Conservation (phyloP, 2,888 invertebrate genomes). For the Craniophora ligustri region DNA sequence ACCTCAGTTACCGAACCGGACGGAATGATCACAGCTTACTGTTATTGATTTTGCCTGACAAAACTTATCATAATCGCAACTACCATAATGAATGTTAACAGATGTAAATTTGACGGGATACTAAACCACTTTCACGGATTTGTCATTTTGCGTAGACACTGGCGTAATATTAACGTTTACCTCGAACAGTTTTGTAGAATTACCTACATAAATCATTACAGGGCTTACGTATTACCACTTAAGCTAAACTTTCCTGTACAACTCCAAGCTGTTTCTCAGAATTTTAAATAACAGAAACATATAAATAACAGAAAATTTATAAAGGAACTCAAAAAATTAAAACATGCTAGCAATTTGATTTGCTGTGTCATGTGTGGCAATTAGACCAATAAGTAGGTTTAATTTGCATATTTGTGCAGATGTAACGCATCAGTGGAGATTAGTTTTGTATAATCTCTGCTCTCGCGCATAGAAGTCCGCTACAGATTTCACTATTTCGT, state of each 20-base stretch:
- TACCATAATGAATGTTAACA: slow-evolving; percentile 8
- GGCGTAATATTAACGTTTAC: neutral
- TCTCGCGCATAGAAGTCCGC: slow-evolving; percentile 14
- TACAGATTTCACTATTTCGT: slow-evolving; percentile 36
- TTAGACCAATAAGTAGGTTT: neutral
- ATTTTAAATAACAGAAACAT: too few species aligned
- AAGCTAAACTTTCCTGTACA: too few species aligned
- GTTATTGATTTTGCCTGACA: slow-evolving; percentile 42
- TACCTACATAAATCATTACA: too few species aligned
- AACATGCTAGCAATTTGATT: too few species aligned
- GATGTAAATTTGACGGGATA: neutral
- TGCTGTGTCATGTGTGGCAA: too few species aligned
- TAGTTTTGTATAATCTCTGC: slow-evolving; percentile 14
- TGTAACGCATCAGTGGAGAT: slow-evolving; percentile 17
- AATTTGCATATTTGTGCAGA: neutral
- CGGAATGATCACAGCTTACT: slow-evolving; percentile 51
- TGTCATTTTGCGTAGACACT: neutral
- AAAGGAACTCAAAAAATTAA: too few species aligned
- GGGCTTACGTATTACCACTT: too few species aligned
- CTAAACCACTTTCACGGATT: slow-evolving; percentile 13
- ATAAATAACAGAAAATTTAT: too few species aligned
- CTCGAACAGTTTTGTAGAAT: too few species aligned
- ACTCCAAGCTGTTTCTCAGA: too few species aligned
- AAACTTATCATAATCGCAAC: slow-evolving; percentile 33
- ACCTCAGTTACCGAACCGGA: slow-evolving; percentile 63